Evolutionary conservation across 2,797 vertebrate genomes (phyloP), one percentile per base, ranked within the genome.

Genomic region (Scomberomorus guttatus): DNA sequence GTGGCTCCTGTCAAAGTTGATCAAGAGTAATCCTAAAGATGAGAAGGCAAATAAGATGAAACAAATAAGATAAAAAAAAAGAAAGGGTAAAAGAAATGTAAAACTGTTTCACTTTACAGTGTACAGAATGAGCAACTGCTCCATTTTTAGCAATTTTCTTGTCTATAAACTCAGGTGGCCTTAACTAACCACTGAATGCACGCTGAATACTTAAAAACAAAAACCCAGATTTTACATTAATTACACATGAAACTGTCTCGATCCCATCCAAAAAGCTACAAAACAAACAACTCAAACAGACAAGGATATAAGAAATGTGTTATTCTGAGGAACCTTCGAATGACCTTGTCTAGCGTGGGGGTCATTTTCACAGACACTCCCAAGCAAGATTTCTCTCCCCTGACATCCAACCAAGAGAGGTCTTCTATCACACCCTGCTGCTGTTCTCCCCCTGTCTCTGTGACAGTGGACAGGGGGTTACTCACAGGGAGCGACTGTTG

Each of bases 391-490:
- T 56, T 57, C 46, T 57, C 61, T 60, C 52, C 37, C 72, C 32
- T 61, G 66, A 83, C 72, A 65, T 66, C 46, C 32, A 62, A 12
- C 13, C 22, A 27, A 24, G 22, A 78, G 64, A 83, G 76, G 64
- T 78, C 39, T 71, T 24, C 51, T 24, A 52, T 78, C 81, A 56
- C 70, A 66, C 48, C 7, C 20, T 9, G 44, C 44, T 59, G 68
- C 59, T 24, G 34, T 3, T 18, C 10, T 25, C 50, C 61, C 37
- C 56, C 7, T 48, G 84, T 55, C 34, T 60, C 67, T 22, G 15
- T 67, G 80, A 64, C 77, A 44, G 57, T n/a, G 14, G 44, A 79
- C 52, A 55, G 0, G 42, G 42, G 66, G 73, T 83, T 73, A 74
- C 55, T 55, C 34, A 64, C 62, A 65, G 25, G 39, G 48, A 69